These are phyloP conservation scores for Eudorcas thomsonii DNA, from an alignment of 2,113 vertebrate species.

Conservation along the genomic window DNA sequence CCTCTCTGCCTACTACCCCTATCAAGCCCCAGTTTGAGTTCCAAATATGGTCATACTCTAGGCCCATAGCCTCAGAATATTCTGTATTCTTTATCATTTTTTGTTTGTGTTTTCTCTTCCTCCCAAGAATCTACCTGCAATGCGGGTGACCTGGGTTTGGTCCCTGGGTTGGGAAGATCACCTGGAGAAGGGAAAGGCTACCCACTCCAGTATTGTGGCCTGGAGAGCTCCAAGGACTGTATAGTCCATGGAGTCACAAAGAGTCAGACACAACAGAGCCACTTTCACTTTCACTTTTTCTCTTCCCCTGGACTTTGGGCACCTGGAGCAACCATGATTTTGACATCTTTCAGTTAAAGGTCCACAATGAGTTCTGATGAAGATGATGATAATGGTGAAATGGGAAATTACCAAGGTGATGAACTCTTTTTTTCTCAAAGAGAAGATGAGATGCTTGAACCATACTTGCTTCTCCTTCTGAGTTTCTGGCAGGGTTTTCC, in stretches of 20 bases:
- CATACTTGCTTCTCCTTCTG: background rate
- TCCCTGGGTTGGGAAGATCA: background rate
- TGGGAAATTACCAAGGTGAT: background rate
- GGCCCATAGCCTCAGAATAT: background rate
- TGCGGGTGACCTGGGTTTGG: background rate
- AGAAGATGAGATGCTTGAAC: background rate
- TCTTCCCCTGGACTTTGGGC: background rate
- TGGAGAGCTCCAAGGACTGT: background rate
- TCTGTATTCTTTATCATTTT: background rate
- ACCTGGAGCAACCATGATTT: background rate
- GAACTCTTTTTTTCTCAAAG: background rate
- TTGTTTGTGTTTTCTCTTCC: slow-evolving; percentile 17
- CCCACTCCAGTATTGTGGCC: background rate
- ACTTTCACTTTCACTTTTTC: background rate
- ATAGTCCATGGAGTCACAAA: background rate
- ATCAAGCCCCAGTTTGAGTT: background rate
- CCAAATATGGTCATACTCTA: background rate
- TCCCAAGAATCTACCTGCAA: background rate
- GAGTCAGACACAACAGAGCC: background rate
- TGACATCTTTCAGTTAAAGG: background rate
- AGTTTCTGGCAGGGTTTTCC: background rate
- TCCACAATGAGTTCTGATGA: background rate
- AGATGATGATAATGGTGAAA: background rate
- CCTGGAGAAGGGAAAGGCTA: background rate
- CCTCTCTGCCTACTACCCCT: background rate